A percentile compares a stretch with the other conserved stretches of the same genome.
Evolutionary conservation across 2,113 vertebrate species (phyloP).

Genomic region (Desmodus rotundus): DNA sequence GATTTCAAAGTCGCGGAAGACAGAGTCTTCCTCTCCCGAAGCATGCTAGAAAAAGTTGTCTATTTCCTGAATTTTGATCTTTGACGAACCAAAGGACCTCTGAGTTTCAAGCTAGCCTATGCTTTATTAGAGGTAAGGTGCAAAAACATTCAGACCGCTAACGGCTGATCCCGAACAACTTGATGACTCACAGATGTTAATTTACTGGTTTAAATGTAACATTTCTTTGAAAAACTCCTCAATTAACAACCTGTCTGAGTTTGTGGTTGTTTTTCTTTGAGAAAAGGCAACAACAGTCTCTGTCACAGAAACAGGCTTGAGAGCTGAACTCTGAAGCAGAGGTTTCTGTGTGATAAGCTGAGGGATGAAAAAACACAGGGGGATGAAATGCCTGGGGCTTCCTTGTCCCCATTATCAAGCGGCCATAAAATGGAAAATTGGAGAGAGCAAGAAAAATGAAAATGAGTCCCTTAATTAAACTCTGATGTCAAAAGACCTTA

Average conservation of each 20-base stretch:
- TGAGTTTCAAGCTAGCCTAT: constrained; percentile 64
- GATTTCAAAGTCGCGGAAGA: constrained; percentile 6
- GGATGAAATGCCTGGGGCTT: neutral
- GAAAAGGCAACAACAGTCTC: constrained; percentile 68
- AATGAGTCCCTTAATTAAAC: constrained; percentile 57
- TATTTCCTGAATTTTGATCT: constrained; percentile 2
- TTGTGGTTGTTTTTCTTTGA: constrained; percentile 74
- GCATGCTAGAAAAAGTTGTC: neutral
- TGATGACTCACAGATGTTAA: constrained; percentile 83
- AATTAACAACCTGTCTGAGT: constrained; percentile 70
- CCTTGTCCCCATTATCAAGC: neutral
- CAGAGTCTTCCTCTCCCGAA: neutral
- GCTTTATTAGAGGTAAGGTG: constrained; percentile 68
- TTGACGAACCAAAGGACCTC: constrained; percentile 54
- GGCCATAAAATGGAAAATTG: constrained; percentile 30
- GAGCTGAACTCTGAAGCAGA: neutral
- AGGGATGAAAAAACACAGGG: neutral
- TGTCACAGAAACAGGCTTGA: neutral
- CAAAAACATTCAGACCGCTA: constrained; percentile 81
- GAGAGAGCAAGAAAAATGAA: constrained; percentile 32
- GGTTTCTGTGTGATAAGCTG: constrained; percentile 26
- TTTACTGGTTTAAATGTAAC: constrained; percentile 78
- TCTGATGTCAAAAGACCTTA: constrained; percentile 16
- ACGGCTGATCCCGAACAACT: constrained; percentile 73
- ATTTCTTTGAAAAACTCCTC: constrained; percentile 31